Evolutionary conservation across 2,888 invertebrate species (phyloP).

Genomic region (Scaptomyza flava): DNA sequence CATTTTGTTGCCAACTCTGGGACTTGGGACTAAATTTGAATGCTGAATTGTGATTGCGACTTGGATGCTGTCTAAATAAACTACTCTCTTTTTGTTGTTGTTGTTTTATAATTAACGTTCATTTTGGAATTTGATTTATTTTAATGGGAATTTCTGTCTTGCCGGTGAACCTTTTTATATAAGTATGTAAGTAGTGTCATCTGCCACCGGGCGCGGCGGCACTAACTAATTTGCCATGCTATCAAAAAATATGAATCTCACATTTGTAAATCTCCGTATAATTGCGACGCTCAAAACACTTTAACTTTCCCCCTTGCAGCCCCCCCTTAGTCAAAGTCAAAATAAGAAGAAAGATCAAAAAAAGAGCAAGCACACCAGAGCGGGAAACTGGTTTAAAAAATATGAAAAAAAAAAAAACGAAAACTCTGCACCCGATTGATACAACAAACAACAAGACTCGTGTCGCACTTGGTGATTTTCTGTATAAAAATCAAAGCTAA

Average conservation of each 20-base stretch:
- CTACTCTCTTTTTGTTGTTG: neutral
- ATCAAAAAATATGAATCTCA: slow-evolving; percentile 37
- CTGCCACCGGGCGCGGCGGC: slow-evolving; percentile 51
- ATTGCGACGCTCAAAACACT: slow-evolving; percentile 68
- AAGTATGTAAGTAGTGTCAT: slow-evolving; percentile 64
- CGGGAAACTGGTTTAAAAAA: slow-evolving; percentile 44
- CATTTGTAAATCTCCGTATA: slow-evolving; percentile 47
- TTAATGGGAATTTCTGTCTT: slow-evolving; percentile 37
- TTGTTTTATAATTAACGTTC: slow-evolving; percentile 17
- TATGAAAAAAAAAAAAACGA: neutral
- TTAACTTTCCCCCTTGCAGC: slow-evolving; percentile 59
- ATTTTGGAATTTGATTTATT: slow-evolving; percentile 67
- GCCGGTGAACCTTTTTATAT: slow-evolving; percentile 38
- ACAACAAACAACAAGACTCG: slow-evolving; percentile 10
- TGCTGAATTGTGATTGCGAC: slow-evolving; percentile 14
- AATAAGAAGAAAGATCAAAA: slow-evolving; percentile 22
- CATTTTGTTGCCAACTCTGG: slow-evolving; percentile 37
- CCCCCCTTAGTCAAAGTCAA: slow-evolving; percentile 5
- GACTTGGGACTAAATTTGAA: slow-evolving; percentile 6
- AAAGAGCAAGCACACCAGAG: slow-evolving; percentile 27
- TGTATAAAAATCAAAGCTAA: slow-evolving; percentile 31
- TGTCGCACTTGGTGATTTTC: slow-evolving; percentile 60
- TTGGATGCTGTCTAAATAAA: slow-evolving; percentile 43
- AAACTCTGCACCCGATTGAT: slow-evolving; percentile 28
- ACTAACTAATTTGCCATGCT: slow-evolving; percentile 60